These are phyloP conservation scores for Panagrolaimus sp. DNA, from an alignment of 1,140 invertebrate genomes.

Conservation along the genomic window DNA sequence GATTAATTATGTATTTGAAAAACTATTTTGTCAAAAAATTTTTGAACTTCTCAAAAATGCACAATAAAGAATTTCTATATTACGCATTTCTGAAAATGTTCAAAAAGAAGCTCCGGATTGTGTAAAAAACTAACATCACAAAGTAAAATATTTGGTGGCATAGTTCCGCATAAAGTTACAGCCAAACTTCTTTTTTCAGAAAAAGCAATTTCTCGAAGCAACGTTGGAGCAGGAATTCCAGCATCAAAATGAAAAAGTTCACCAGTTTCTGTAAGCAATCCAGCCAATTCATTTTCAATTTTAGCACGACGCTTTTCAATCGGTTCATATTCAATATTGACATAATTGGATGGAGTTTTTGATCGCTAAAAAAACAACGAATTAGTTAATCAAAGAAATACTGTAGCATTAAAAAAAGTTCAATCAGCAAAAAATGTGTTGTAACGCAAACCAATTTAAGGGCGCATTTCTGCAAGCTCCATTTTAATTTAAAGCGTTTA, in stretches of 20 bases:
- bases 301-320: not conserved
- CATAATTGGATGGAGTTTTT: not conserved
- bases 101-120: no score
- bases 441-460: no score
- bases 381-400: no score
- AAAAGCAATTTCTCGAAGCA: not conserved
- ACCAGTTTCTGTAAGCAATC: not conserved
- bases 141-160: not conserved
- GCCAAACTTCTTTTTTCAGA: not conserved
- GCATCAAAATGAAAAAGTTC: not conserved
- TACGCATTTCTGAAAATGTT: no score
- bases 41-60: no score
- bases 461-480: no score
- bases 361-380: not conserved
- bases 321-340: slow-evolving; percentile 1
- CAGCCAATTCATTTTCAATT: not conserved
- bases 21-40: no score
- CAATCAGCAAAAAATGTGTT: no score
- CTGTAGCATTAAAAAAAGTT: no score
- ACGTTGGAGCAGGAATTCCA: not conserved
- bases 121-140: slow-evolving; percentile 12
- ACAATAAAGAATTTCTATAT: no score
- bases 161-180: not conserved
- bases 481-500: no score
- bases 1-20: no score